Evolutionary conservation across 2,113 vertebrate species (phyloP), one percentile per base, ranked within the genome.

Genomic region (Cyrtonyx montezumae): DNA sequence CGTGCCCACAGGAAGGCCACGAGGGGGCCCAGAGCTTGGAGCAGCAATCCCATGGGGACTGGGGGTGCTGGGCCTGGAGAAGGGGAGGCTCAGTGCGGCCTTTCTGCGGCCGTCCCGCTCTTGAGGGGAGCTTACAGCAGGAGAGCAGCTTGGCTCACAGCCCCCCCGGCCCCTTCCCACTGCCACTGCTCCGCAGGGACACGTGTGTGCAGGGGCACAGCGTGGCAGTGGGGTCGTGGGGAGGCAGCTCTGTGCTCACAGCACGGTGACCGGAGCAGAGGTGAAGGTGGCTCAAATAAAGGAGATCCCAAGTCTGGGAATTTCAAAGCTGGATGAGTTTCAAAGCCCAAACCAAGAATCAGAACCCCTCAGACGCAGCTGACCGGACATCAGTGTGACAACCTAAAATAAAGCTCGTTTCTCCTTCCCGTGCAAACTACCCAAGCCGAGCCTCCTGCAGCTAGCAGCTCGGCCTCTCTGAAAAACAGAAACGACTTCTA

Each of bases 401-500:
- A 69, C 0, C 0, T n/a, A 67, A 92, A 95, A 82, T 7, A 34
- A 61, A 62, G n/a, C 63, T 75, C 42, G 43, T 84, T 91, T 45
- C 93, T 90, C 70, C 53, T 59, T n/a, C 71, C 3, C 51, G 75
- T 42, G 74, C 86, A 93, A 89, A 90, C 59, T 61, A 93, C 84
- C 78, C 79, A 37, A 15, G 90, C 58, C 36, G 76, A 93, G 30
- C 69, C 79, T 59, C 75, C 43, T 25, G 71, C 34, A 79, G 58
- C n/a, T 80, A 78, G 79, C 71, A 51, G 74, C 76, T 91, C 0
- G 0, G 34, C n/a, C 87, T 84, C 59, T 95, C 69, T 53, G 83
- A 67, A 56, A 32, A 80, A 80, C 80, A 88, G 45, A 97, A 83
- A n/a, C 49, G 43, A 61, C 88, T 90, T 91, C 87, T 91, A 26